Evolutionary conservation across 2,888 invertebrate genomes (phyloP).

Genomic region (Ennomos erosarius): DNA sequence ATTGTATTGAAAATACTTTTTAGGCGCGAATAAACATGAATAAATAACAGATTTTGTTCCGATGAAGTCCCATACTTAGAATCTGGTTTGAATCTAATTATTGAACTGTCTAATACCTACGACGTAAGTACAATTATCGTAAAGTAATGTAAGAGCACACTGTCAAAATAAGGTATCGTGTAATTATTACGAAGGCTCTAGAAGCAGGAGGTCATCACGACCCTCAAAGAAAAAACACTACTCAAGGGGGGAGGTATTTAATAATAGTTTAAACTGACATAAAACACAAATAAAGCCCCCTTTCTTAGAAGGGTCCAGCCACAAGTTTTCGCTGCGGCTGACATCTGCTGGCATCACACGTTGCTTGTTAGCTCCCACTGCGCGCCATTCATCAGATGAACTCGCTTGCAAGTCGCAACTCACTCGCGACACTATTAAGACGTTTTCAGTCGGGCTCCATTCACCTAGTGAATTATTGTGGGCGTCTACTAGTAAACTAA

Average conservation of each 20-base stretch:
- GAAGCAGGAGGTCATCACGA: too few relatives aligned
- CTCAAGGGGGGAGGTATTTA: not conserved
- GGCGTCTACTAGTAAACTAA: slow-evolving; percentile 62
- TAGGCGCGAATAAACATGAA: too few relatives aligned
- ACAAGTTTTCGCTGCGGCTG: slow-evolving; percentile 38
- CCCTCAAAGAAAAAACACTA: too few relatives aligned
- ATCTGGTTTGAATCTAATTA: too few relatives aligned
- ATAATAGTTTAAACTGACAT: slow-evolving; percentile 1
- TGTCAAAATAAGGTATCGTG: too few relatives aligned
- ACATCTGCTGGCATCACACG: slow-evolving; percentile 64
- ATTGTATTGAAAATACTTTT: too few relatives aligned
- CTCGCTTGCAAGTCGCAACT: slow-evolving; percentile 57
- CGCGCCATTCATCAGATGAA: slow-evolving; percentile 57
- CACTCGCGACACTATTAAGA: slow-evolving; percentile 63
- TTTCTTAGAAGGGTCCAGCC: slow-evolving; percentile 33
- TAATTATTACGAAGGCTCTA: too few relatives aligned
- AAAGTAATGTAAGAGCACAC: too few relatives aligned
- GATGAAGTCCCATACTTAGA: too few relatives aligned
- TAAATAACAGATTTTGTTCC: too few relatives aligned
- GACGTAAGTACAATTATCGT: too few relatives aligned
- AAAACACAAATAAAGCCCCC: slow-evolving; percentile 30
- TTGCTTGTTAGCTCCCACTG: slow-evolving; percentile 58
- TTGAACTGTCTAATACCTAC: too few relatives aligned
- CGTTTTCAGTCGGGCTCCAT: slow-evolving; percentile 60
- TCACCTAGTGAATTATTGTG: slow-evolving; percentile 65